Percentiles rank a stretch among this genome's conserved stretches.
phyloP scores from a whole-genome alignment of 2,113 vertebrate species.

The Podocnemis expansa region DNA sequence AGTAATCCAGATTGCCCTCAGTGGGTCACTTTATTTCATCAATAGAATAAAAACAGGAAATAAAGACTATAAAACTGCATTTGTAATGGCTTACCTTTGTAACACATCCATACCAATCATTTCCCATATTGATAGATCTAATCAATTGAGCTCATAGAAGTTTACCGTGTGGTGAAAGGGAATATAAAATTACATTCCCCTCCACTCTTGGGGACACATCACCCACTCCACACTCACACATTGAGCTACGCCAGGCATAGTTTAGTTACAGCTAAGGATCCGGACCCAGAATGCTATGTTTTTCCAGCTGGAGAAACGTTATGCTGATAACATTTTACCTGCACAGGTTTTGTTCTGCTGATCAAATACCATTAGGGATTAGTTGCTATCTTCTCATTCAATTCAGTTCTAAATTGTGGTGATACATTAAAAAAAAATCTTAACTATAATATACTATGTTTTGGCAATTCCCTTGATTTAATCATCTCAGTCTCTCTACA shows the following conservation, averaged over 20 bases:
- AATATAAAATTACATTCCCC: rapidly evolving
- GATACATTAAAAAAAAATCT: background rate
- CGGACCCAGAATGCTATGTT: rapidly evolving
- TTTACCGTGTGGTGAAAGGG: background rate
- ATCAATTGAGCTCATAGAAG: background rate
- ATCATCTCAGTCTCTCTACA: background rate
- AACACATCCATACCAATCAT: rapidly evolving
- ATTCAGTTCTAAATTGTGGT: rapidly evolving
- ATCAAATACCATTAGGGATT: rapidly evolving
- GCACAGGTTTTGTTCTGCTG: background rate
- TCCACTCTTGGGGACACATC: rapidly evolving
- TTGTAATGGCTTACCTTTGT: background rate
- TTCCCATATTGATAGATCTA: background rate
- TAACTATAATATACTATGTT: background rate
- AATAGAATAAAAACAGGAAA: background rate
- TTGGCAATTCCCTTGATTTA: background rate
- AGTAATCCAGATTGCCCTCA: background rate
- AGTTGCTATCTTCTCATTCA: background rate
- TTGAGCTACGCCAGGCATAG: background rate
- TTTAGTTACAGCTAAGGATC: background rate
- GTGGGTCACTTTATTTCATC: background rate
- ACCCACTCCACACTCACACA: rapidly evolving
- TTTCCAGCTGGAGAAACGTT: rapidly evolving
- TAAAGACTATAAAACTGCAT: background rate
- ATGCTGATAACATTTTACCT: rapidly evolving